A percentile compares a stretch with the other conserved stretches of the same genome.
Conservation (phyloP, 2,797 vertebrate genomes). For the Buceros bicornis region DNA sequence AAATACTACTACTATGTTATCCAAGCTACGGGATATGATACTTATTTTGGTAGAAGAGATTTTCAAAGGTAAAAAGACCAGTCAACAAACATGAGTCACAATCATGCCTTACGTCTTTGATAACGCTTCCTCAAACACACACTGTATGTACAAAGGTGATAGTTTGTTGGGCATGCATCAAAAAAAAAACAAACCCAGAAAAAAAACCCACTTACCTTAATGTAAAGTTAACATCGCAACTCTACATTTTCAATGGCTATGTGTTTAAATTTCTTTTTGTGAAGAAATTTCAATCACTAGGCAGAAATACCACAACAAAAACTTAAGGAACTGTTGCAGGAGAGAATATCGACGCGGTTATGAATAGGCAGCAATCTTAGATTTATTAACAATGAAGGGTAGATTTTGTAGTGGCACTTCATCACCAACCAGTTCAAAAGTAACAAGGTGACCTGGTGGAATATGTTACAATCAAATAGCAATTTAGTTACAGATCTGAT, state of each 20-base stretch:
- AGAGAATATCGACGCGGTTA: no score
- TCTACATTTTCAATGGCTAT: neutral
- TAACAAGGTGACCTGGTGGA: no score
- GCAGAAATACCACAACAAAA: neutral
- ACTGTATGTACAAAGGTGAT: slow-evolving; percentile 3
- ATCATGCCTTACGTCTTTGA: neutral
- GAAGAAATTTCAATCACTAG: neutral
- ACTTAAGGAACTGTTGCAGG: no score
- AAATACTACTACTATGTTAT: neutral
- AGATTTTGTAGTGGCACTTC: no score
- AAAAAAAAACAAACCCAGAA: neutral
- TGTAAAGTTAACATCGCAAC: neutral
- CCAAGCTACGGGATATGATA: neutral
- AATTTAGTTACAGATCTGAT: no score
- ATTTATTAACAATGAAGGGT: no score
- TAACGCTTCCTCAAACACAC: slow-evolving; percentile 5
- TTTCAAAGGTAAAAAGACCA: slow-evolving; percentile 53
- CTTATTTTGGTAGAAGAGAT: neutral
- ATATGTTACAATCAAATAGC: no score
- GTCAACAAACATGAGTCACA: neutral
- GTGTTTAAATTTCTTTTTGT: neutral
- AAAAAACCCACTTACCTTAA: neutral
- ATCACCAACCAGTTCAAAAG: no score
- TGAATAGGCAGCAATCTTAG: no score
- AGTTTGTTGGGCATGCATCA: neutral